phyloP scores from a whole-genome alignment of 2,797 vertebrate species.

The Labroides dimidiatus region DNA sequence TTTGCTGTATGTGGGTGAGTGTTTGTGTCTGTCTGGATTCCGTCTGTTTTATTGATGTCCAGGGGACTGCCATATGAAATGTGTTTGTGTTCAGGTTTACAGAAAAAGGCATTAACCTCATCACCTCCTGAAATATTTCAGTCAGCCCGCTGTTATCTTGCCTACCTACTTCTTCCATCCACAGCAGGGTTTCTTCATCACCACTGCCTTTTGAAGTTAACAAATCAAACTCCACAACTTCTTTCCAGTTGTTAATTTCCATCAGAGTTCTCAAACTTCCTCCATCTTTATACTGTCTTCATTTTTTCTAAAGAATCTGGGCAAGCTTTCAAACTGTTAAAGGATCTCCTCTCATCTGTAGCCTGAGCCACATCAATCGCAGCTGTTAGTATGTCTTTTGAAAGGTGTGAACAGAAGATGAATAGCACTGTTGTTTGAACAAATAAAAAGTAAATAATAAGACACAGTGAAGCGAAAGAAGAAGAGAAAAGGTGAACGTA shows the following conservation, averaged over 20 bases:
- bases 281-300: background rate
- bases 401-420: background rate
- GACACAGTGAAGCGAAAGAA: constrained; percentile 16
- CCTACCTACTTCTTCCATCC: constrained; percentile 48
- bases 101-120: constrained; percentile 47
- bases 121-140: constrained; percentile 66
- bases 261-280: background rate
- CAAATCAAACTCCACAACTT: constrained; percentile 35
- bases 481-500: too few species aligned
- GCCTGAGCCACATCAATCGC: background rate
- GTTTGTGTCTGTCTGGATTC: constrained; percentile 18
- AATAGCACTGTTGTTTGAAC: constrained; percentile 7
- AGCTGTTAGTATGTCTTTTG: background rate
- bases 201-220: constrained; percentile 59
- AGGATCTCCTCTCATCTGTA: background rate
- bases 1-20: constrained; percentile 1
- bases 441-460: constrained; percentile 9
- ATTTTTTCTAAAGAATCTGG: background rate
- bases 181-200: constrained; percentile 47
- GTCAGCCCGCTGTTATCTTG: constrained; percentile 62
- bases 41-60: background rate
- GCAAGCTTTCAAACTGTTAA: background rate
- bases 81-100: constrained; percentile 29
- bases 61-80: background rate
- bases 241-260: background rate